These are phyloP conservation scores for Rhineura floridana DNA, from an alignment of 2,113 vertebrate genomes.

Conservation along the genomic window DNA sequence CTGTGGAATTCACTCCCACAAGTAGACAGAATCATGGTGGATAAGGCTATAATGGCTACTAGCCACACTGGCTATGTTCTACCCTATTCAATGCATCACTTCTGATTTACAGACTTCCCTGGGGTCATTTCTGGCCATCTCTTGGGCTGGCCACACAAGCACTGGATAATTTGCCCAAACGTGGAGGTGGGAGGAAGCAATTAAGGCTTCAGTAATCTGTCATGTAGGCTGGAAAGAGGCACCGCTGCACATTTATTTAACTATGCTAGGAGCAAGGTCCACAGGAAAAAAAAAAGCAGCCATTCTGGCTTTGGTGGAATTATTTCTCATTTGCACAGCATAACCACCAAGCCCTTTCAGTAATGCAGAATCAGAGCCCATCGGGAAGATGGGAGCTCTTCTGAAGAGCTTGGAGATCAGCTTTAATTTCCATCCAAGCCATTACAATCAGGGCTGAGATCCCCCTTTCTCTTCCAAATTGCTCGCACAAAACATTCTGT, in stretches of 20 bases:
- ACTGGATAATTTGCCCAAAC: neutral
- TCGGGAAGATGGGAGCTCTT: neutral
- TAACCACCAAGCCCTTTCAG: neutral
- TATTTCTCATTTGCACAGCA: conserved; percentile 3
- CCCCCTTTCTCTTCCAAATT: neutral
- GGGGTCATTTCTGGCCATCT: neutral
- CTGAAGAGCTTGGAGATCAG: neutral
- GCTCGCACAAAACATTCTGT: neutral
- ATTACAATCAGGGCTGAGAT: neutral
- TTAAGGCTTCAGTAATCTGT: neutral
- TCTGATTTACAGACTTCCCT: too few species aligned
- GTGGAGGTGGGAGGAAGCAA: too few species aligned
- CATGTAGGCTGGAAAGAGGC: neutral
- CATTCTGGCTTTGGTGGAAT: neutral
- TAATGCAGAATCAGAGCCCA: neutral
- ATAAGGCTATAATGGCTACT: too few species aligned
- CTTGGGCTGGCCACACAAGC: neutral
- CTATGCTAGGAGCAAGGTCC: neutral
- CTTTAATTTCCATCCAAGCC: conserved; percentile 3
- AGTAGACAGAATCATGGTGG: too few species aligned
- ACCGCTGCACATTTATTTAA: neutral
- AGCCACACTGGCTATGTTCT: too few species aligned
- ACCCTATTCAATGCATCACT: too few species aligned
- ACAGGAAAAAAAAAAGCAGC: neutral
- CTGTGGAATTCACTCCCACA: too few species aligned